phyloP scores from a whole-genome alignment of 2,113 vertebrate genomes.

The Procapra przewalskii region DNA sequence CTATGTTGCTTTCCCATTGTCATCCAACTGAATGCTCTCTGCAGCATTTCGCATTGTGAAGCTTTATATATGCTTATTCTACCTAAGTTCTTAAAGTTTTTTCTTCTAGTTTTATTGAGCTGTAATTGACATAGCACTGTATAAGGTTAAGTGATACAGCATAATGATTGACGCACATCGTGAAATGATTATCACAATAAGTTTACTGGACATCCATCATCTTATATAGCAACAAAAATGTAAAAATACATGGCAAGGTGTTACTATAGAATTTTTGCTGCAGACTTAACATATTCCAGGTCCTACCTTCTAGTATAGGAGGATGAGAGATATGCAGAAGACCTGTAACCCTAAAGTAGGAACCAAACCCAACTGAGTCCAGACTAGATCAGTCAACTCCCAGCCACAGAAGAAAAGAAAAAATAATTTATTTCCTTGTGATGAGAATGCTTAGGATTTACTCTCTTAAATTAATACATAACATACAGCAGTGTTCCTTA shows the following conservation, averaged over 20 bases:
- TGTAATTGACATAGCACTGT: background rate
- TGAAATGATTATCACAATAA: background rate
- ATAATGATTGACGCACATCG: background rate
- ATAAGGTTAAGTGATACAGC: background rate
- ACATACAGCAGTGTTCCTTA: background rate
- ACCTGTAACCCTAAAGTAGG: background rate
- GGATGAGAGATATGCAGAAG: background rate
- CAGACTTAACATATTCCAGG: background rate
- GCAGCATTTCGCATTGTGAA: background rate
- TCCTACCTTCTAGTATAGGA: background rate
- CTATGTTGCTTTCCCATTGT: background rate
- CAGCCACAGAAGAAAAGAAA: background rate
- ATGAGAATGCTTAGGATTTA: background rate
- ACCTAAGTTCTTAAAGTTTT: background rate
- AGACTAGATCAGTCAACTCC: background rate
- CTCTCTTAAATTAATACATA: background rate
- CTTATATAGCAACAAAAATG: background rate
- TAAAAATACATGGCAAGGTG: background rate
- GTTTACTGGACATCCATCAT: background rate
- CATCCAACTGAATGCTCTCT: background rate
- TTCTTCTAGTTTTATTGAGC: background rate
- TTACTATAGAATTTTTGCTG: background rate
- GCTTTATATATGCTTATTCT: background rate
- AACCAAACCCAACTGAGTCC: background rate
- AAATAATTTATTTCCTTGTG: background rate